Evolutionary conservation across 2,888 invertebrate genomes (phyloP).

Genomic region (Zhengitettix transpicula): DNA sequence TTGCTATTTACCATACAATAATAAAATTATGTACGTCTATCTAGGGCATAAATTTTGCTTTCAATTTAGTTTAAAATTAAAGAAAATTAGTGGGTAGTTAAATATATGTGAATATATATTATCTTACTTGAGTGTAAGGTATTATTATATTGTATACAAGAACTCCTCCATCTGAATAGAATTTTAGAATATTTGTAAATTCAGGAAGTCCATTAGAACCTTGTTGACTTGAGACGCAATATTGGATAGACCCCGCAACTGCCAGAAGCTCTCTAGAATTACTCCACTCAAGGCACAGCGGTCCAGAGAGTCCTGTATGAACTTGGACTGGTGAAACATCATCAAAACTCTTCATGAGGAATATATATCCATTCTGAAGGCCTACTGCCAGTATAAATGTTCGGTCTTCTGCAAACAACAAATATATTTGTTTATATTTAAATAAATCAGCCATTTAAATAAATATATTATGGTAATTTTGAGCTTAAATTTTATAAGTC

Average conservation of each 20-base stretch:
- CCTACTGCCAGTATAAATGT: constrained; percentile 73
- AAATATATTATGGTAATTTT: no score
- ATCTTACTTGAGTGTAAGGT: constrained; percentile 52
- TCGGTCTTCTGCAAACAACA: constrained; percentile 30
- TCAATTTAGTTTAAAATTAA: no score
- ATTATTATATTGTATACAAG: constrained; percentile 65
- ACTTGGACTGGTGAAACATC: constrained; percentile 82
- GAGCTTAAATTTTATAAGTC: no score
- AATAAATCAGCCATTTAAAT: background rate
- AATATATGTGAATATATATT: no score
- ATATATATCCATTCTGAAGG: constrained; percentile 77
- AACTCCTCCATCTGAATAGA: constrained; percentile 74
- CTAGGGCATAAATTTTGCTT: no score
- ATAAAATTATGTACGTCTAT: no score
- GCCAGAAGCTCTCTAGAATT: constrained; percentile 84
- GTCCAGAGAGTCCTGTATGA: constrained; percentile 59
- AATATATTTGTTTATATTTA: background rate
- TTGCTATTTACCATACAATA: no score
- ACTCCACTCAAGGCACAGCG: constrained; percentile 88
- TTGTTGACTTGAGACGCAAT: constrained; percentile 18
- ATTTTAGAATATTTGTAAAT: constrained; percentile 70
- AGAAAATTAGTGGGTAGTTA: no score
- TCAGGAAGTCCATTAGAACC: constrained; percentile 25
- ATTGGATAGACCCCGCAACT: constrained; percentile 60
- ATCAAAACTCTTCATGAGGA: constrained; percentile 78